Conservation (phyloP, 1,140 invertebrate genomes). For the Drosophila tsacasi region DNA sequence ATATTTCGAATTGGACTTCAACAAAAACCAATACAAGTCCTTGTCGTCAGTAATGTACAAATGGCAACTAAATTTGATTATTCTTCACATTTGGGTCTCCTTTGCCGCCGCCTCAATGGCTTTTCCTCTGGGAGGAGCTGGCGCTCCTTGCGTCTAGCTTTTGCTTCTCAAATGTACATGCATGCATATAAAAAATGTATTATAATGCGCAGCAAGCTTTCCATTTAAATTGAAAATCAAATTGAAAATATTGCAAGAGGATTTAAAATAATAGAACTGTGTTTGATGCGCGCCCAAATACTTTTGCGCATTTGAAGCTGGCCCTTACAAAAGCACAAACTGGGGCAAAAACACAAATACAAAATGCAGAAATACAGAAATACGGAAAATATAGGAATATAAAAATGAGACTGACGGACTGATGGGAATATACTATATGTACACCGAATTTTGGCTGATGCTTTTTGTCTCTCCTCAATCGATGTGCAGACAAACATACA, state of each 20-base stretch:
- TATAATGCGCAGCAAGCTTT: slow-evolving; percentile 54
- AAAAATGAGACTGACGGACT: slow-evolving; percentile 22
- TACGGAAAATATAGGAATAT: neutral
- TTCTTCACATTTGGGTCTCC: slow-evolving; percentile 22
- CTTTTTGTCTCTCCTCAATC: slow-evolving; percentile 56
- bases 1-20: slow-evolving; percentile 20
- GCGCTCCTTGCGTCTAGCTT: neutral
- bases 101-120: neutral
- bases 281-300: slow-evolving; percentile 71
- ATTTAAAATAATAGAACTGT: slow-evolving; percentile 78
- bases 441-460: slow-evolving; percentile 58
- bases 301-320: slow-evolving; percentile 67
- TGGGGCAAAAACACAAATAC: slow-evolving; percentile 15
- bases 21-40: slow-evolving; percentile 18
- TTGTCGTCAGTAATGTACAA: slow-evolving; percentile 27
- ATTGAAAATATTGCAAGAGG: slow-evolving; percentile 80
- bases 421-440: slow-evolving; percentile 17
- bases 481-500: slow-evolving; percentile 63
- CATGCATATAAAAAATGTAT: slow-evolving; percentile 49
- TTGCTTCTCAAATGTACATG: slow-evolving; percentile 16
- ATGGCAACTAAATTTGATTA: slow-evolving; percentile 44
- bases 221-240: slow-evolving; percentile 78
- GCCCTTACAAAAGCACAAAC: slow-evolving; percentile 24
- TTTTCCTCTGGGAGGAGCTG: slow-evolving; percentile 1
- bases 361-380: slow-evolving; percentile 19